Conservation (phyloP, 2,797 vertebrate species). For the Gastrophryne carolinensis region DNA sequence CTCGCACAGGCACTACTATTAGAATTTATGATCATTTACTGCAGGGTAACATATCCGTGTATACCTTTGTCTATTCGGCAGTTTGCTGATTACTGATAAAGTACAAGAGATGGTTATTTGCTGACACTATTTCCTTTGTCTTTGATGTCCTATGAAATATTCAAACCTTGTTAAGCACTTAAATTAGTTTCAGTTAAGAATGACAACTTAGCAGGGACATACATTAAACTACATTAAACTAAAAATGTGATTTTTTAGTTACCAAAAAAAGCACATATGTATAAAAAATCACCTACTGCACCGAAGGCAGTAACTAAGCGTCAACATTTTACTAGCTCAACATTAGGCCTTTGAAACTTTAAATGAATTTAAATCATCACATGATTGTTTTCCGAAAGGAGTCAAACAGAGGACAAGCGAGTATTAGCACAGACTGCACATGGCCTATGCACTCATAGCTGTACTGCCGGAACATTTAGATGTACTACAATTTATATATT, state of each 20-base stretch:
- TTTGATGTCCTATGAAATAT: not conserved
- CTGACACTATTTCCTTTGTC: not conserved
- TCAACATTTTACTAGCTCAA: slow-evolving; percentile 23
- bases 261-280: not conserved
- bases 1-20: not conserved
- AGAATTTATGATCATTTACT: not conserved
- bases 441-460: not conserved
- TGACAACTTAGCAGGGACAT: not conserved
- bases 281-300: not conserved
- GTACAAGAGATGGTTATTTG: not conserved
- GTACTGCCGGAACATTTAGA: slow-evolving; percentile 14
- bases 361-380: slow-evolving; percentile 15
- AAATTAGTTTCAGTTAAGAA: not conserved
- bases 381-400: slow-evolving; percentile 36
- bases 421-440: not conserved
- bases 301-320: slow-evolving; percentile 19
- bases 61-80: not conserved
- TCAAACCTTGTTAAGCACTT: not conserved
- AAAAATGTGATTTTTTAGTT: not conserved
- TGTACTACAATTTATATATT: slow-evolving; percentile 2
- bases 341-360: slow-evolving; percentile 1
- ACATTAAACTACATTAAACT: not conserved
- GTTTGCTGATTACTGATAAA: not conserved
- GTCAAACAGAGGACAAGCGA: slow-evolving; percentile 28
- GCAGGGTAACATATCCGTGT: not conserved